Percentiles rank a stretch among this genome's conserved stretches.
Conservation (phyloP, 2,888 invertebrate genomes). For the Antheraea yamamai region DNA sequence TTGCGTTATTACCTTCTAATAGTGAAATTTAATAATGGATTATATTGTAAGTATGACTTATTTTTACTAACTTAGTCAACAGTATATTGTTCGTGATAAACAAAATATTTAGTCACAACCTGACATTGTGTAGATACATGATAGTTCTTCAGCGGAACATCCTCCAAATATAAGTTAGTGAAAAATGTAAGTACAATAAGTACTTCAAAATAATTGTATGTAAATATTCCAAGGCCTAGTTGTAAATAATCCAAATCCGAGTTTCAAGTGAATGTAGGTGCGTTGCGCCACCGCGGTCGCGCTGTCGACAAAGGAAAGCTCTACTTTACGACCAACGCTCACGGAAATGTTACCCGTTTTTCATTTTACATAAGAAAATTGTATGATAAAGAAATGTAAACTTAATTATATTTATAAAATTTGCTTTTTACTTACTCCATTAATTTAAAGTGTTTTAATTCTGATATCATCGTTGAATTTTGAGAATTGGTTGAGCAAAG, state of each 20-base stretch:
- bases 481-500: not conserved
- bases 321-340: constrained; percentile 8
- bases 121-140: not conserved
- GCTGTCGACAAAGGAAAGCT: constrained; percentile 7
- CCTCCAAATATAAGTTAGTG: not conserved
- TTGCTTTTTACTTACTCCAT: not conserved
- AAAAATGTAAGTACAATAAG: not conserved
- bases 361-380: not conserved
- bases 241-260: constrained; percentile 9
- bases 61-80: no score
- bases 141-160: not conserved
- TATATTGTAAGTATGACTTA: not conserved
- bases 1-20: not conserved
- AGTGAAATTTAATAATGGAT: not conserved
- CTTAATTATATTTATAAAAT: not conserved
- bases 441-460: not conserved
- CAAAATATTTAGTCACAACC: no score
- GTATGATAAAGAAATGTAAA: not conserved
- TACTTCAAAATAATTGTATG: not conserved
- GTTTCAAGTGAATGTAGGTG: not conserved
- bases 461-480: not conserved
- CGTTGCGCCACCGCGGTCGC: not conserved
- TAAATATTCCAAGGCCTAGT: not conserved
- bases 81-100: no score
- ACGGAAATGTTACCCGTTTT: constrained; percentile 12